Conservation (phyloP, 2,888 invertebrate genomes). For the Papilio gigon region DNA sequence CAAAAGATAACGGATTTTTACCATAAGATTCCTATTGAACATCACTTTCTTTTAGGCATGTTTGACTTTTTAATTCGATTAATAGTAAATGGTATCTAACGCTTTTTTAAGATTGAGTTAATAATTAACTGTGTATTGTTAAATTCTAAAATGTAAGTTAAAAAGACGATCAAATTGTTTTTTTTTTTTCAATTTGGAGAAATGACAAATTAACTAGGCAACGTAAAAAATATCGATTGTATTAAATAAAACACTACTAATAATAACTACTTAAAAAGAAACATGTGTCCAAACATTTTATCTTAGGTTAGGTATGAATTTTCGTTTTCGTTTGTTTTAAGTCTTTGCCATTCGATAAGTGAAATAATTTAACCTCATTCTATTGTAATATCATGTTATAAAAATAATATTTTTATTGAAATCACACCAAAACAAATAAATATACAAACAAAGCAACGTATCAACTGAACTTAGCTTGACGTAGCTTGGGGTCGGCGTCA, state of each 20-base stretch:
- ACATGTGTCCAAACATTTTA: not conserved
- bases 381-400: not conserved
- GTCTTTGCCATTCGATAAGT: not conserved
- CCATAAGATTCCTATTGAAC: conserved; percentile 23
- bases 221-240: not conserved
- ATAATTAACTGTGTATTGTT: no score
- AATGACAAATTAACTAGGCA: not conserved
- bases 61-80: not conserved
- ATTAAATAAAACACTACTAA: not conserved
- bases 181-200: not conserved
- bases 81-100: no score
- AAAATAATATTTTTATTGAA: not conserved
- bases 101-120: no score
- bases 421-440: conserved; percentile 42
- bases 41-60: not conserved
- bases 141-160: not conserved
- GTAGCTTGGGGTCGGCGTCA: conserved; percentile 60
- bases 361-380: not conserved
- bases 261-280: not conserved
- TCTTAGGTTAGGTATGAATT: not conserved
- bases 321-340: not conserved
- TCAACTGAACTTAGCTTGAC: conserved; percentile 68
- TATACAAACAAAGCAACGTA: conserved; percentile 53
- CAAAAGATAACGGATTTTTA: not conserved
- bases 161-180: not conserved